phyloP scores from a whole-genome alignment of 2,888 invertebrate species.

The Megalurothrips usitatus region DNA sequence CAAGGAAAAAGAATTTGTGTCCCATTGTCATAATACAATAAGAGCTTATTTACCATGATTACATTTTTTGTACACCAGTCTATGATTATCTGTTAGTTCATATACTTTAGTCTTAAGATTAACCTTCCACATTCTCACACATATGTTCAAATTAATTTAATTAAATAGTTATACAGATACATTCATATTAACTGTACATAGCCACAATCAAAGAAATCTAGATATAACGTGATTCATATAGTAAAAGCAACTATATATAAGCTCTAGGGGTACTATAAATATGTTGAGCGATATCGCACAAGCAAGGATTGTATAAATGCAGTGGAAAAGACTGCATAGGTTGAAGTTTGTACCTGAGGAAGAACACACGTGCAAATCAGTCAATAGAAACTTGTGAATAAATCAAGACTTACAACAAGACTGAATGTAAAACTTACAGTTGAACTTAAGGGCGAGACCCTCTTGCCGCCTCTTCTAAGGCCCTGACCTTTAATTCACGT shows the following conservation, averaged over 20 bases:
- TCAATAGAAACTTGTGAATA: neutral
- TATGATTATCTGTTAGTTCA: conserved; percentile 16
- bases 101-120: conserved; percentile 9
- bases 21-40: conserved; percentile 25
- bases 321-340: neutral
- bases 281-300: conserved; percentile 18
- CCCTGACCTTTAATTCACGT: conserved; percentile 78
- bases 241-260: conserved; percentile 21
- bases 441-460: conserved; percentile 56
- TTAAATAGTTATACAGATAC: conserved; percentile 24
- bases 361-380: neutral
- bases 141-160: conserved; percentile 24
- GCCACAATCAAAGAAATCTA: neutral
- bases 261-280: conserved; percentile 7
- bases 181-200: conserved; percentile 9
- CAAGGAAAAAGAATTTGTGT: conserved; percentile 20
- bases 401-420: neutral
- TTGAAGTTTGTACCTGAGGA: neutral
- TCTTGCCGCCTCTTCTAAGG: conserved; percentile 78
- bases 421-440: conserved; percentile 35
- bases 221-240: conserved; percentile 10
- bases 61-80: conserved; percentile 25
- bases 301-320: conserved; percentile 9
- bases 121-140: neutral
- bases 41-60: conserved; percentile 17